These are phyloP conservation scores for Synaphobranchus kaupii DNA, from an alignment of 2,797 vertebrate genomes.

Conservation along the genomic window DNA sequence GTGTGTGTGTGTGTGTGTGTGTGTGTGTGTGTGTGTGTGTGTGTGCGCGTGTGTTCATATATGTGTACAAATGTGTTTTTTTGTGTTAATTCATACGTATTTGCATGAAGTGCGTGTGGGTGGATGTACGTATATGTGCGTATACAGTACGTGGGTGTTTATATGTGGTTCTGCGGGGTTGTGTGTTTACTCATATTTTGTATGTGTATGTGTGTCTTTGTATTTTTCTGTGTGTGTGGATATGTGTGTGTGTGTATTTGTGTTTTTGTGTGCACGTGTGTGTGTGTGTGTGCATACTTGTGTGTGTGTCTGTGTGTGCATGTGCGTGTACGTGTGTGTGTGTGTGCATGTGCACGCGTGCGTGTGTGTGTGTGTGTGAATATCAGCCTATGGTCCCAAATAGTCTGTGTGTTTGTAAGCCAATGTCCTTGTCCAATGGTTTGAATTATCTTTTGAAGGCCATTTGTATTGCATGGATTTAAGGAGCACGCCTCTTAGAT, in stretches of 20 bases:
- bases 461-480: constrained; percentile 16
- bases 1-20: constrained; percentile 8
- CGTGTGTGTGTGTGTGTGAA: background rate
- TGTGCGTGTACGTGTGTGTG: background rate
- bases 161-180: too few species aligned
- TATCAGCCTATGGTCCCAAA: background rate
- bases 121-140: too few species aligned
- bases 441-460: constrained; percentile 10
- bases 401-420: background rate
- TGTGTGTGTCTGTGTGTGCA: background rate
- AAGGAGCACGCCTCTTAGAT: background rate
- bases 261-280: background rate
- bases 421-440: constrained; percentile 4
- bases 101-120: too few species aligned
- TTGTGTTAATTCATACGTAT: too few species aligned
- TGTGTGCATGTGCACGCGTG: constrained; percentile 1
- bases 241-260: background rate
- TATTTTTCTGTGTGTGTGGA: background rate
- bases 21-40: background rate
- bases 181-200: too few species aligned
- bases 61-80: background rate
- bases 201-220: too few species aligned
- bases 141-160: too few species aligned
- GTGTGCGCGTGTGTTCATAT: background rate
- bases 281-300: background rate